Base-by-base conservation (phyloP, 2,797 vertebrate genomes). In the Acipenser oxyrinchus region DNA sequence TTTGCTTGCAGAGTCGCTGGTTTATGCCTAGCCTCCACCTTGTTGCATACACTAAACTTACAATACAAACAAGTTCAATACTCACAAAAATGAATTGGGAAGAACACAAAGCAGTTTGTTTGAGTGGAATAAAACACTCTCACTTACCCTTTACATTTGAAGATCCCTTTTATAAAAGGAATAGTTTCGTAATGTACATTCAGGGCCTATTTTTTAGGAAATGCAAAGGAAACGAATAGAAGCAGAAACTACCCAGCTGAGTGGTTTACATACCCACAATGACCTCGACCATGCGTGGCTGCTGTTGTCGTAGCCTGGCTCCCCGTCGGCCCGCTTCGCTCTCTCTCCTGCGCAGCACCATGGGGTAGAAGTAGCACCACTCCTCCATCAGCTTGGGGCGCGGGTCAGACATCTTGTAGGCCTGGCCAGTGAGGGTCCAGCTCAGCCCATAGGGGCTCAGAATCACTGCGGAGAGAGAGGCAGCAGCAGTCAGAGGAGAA, bases 361-460 rank as follows among this genome's bases (percentile, higher is more conserved):
- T 92, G 2, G 96, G 96, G 79, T 99, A 99, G 80, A 99, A 99
- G 82, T 95, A 94, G 79, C 95, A 96, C 96, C 96, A 99, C 73
- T 99, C 96, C 81, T 99, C 96, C 71, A 99, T 94, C 72, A 99
- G 75, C 74, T 97, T 98, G 6, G 86, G 12, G 92, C 91, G 95
- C 0, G 95, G 94, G 76, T 99, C 96, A 48, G 93, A 94, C 90
- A 95, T 96, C 83, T 98, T 98, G 73, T 90, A 97, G 0, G 90
- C 89, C 76, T 97, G 96, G 66, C 96, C 96, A 0, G 95, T 99
- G 1, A 99, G 89, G 0, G 93, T 95, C 66, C 95, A 96, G 0
- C 91, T 94, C 81, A 99, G 84, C 9, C 96, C 96, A 0, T 98
- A 99, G 0, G 96, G 96, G 75, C 95, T 96, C 79, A 99, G 85